Evolutionary conservation across 2,888 invertebrate genomes (phyloP).

Genomic region (Empis stercorea): DNA sequence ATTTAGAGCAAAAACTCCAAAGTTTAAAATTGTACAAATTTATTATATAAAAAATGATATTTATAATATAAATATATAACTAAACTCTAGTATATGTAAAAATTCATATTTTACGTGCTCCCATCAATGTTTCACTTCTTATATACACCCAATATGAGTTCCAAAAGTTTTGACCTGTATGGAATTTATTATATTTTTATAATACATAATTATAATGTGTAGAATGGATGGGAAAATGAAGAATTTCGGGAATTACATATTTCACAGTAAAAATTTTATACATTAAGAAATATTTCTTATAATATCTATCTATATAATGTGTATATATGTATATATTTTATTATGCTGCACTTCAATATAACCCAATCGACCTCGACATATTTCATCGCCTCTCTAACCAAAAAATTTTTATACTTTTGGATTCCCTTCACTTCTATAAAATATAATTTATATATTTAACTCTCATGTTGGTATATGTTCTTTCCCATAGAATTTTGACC

Average conservation of each 20-base stretch:
- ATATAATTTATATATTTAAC: not conserved
- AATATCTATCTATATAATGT: no score
- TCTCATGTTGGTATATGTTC: not conserved
- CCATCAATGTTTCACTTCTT: no score
- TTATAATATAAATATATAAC: no score
- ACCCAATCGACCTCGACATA: slow-evolving; percentile 1
- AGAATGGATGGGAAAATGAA: not conserved
- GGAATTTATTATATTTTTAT: not conserved
- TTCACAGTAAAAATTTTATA: not conserved
- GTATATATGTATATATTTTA: no score
- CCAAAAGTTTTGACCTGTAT: not conserved
- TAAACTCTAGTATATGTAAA: no score
- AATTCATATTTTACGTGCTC: no score
- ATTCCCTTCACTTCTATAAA: not conserved
- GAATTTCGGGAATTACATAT: not conserved
- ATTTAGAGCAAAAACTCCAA: no score
- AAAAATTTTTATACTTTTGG: not conserved
- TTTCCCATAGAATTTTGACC: not conserved
- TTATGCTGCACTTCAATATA: not conserved
- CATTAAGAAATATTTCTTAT: no score
- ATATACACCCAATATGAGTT: not conserved
- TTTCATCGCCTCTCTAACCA: not conserved
- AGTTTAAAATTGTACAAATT: no score
- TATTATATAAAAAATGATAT: no score
- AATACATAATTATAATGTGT: not conserved